Evolutionary conservation across 2,113 vertebrate genomes (phyloP), one percentile per base, ranked within the genome.

Genomic region (Alaudala cheleensis): DNA sequence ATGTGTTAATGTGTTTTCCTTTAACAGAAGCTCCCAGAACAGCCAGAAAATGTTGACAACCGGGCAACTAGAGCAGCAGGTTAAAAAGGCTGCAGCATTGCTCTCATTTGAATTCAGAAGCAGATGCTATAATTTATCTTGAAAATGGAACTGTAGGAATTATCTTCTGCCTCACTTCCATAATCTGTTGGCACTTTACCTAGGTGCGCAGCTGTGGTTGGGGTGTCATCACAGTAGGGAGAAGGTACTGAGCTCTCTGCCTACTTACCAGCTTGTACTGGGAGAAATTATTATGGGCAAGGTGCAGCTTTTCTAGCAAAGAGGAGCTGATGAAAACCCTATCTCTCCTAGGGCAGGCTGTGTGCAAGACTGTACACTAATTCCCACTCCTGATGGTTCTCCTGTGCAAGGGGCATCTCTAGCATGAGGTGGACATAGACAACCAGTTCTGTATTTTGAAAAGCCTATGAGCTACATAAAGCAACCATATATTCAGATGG

Each of bases 101-200:
- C 92, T 95, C 91, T 95, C 1, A 14, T 96, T 95, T 92, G 81
- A 93, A 90, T 94, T 92, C 93, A 96, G 91, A 91, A 94, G 54
- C 88, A 91, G 90, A 91, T 95, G 95, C 64, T 95, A 70, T 88
- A 95, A 96, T 95, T 97, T 95, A 88, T 91, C 89, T 92, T 92
- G 81, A 81, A 96, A 95, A 95, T 95, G 93, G 90, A 92, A 71
- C 50, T 88, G 72, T 92, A 90, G 74, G 78, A 96, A 97, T 96
- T 82, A 95, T 96, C 94, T 96, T 94, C 91, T 97, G 86, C 86
- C 83, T 97, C 3, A 11, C 81, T 81, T 96, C 88, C 53, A 44
- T 95, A 96, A 93, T 95, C 74, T 77, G 72, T 86, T 91, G 83
- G 90, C 62, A 86, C 49, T 95, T 96, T 90, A 89, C 89, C 91